phyloP scores from a whole-genome alignment of 2,888 invertebrate genomes.

The Caenorhabditis angaria region DNA sequence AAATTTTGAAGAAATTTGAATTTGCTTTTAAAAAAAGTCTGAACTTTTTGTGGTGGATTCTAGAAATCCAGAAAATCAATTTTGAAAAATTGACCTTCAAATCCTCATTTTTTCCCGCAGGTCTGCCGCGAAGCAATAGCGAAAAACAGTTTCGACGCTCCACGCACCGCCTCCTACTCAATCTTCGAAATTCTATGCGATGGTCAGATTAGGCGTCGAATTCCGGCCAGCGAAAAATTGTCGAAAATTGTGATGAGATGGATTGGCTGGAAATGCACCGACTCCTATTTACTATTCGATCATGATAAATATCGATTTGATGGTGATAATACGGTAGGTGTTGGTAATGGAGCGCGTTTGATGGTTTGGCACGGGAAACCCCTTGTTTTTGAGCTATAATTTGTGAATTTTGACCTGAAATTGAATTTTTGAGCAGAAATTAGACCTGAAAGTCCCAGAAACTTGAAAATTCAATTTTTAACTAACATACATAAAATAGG shows the following conservation, averaged over 20 bases:
- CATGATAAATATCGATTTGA: conserved; percentile 34
- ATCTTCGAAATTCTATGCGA: conserved; percentile 58
- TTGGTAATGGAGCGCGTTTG: no score
- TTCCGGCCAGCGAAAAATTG: conserved; percentile 42
- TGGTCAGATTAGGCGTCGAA: conserved; percentile 38
- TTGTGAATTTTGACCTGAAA: no score
- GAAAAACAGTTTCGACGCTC: conserved; percentile 41
- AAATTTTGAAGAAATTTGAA: no score
- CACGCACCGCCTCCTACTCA: conserved; percentile 50
- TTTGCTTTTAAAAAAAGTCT: no score
- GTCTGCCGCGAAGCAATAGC: conserved; percentile 41
- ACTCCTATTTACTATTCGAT: conserved; percentile 47
- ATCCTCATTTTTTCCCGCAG: no score
- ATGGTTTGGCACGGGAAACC: not conserved
- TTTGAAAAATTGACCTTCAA: no score
- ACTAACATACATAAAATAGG: no score
- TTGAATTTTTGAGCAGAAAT: no score
- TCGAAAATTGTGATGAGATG: conserved; percentile 45
- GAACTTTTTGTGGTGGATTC: conserved; percentile 6
- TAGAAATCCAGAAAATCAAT: not conserved
- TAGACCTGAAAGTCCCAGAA: no score
- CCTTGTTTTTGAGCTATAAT: not conserved
- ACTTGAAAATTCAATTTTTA: no score
- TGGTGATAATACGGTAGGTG: conserved; percentile 39
- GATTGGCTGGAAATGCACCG: conserved; percentile 47